These are phyloP conservation scores for Cryptotis parvus DNA, from an alignment of 2,113 vertebrate species.

Conservation along the genomic window DNA sequence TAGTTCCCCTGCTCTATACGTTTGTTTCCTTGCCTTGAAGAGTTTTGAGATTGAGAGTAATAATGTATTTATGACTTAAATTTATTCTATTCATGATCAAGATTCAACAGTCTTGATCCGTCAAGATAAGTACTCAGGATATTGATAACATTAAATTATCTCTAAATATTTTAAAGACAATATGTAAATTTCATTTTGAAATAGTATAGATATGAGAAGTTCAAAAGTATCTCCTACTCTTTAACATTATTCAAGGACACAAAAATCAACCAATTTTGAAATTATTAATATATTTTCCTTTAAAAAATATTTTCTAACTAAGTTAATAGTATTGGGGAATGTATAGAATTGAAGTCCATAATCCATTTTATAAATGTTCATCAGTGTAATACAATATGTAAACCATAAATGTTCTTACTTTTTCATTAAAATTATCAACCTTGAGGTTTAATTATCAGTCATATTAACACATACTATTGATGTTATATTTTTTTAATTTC, in stretches of 20 bases:
- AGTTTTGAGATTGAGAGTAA: constrained; percentile 1
- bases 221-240: background rate
- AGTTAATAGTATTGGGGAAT: background rate
- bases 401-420: constrained; percentile 3
- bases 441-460: background rate
- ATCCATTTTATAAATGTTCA: background rate
- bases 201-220: background rate
- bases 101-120: background rate
- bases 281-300: background rate
- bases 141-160: background rate
- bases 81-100: background rate
- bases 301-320: background rate
- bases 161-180: background rate
- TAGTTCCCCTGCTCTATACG: too few relatives aligned
- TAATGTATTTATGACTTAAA: background rate
- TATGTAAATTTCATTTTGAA: constrained; percentile 20
- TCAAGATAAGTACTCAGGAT: background rate
- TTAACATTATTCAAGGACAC: constrained; percentile 25
- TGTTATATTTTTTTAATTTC: background rate
- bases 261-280: background rate
- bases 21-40: background rate
- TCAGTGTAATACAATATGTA: background rate
- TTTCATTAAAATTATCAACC: background rate
- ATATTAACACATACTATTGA: background rate
- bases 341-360: background rate